Conservation (phyloP, 2,113 vertebrate genomes). For the Menidia beryllina region DNA sequence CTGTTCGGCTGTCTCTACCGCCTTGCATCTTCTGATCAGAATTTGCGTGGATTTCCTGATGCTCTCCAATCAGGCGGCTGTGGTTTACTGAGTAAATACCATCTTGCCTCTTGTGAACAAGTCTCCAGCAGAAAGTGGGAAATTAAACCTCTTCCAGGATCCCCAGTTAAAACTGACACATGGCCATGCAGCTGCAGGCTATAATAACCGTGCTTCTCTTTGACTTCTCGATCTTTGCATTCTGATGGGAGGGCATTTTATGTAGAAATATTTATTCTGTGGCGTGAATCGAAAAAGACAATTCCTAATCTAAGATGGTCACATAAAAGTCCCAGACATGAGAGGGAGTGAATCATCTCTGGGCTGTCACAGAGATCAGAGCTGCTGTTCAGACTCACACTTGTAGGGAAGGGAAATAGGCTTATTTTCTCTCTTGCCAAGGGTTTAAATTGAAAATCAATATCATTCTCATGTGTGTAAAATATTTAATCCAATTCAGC, state of each 20-base stretch:
- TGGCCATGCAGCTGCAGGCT: neutral
- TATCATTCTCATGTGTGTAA: neutral
- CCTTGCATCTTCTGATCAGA: neutral
- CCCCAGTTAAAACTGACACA: slow-evolving; percentile 17
- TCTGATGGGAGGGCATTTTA: neutral
- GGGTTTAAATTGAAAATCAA: neutral
- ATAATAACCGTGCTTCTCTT: neutral
- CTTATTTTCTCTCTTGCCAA: neutral
- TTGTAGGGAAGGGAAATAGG: neutral
- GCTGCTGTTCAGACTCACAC: neutral
- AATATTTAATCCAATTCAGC: neutral
- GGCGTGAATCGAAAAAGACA: neutral
- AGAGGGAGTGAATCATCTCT: neutral
- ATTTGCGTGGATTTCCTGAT: neutral
- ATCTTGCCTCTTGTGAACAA: neutral
- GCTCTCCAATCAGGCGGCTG: neutral
- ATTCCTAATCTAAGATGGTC: slow-evolving; percentile 2
- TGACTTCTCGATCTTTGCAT: slow-evolving; percentile 13
- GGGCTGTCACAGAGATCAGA: neutral
- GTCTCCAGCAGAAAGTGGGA: slow-evolving; percentile 1
- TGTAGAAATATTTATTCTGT: neutral
- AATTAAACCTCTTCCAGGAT: neutral
- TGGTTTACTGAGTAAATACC: slow-evolving; percentile 7
- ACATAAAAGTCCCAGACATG: neutral
- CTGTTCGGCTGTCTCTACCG: neutral